These are phyloP conservation scores for Neodiprion pinetum DNA, from an alignment of 1,140 invertebrate species.

Conservation along the genomic window DNA sequence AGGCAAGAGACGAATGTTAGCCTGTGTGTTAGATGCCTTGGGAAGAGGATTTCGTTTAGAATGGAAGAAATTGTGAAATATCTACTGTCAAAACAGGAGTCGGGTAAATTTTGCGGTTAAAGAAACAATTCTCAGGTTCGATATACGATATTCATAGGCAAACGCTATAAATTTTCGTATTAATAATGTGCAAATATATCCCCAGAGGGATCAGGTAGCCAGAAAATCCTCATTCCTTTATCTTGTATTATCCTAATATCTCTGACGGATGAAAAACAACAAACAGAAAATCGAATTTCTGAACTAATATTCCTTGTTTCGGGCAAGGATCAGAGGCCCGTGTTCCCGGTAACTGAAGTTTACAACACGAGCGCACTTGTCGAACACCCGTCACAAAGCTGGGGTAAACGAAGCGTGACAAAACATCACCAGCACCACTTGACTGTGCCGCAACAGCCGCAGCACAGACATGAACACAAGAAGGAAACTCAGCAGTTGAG, in stretches of 20 bases:
- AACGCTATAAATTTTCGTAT: too few species aligned
- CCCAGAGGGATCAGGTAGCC: neutral
- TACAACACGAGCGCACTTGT: slow-evolving; percentile 66
- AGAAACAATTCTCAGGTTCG: neutral
- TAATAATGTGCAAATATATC: neutral
- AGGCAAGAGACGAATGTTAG: slow-evolving; percentile 12
- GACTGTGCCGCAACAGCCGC: slow-evolving; percentile 59
- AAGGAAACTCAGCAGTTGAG: slow-evolving; percentile 92
- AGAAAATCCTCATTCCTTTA: neutral
- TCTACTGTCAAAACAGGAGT: neutral
- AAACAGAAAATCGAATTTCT: neutral
- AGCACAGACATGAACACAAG: slow-evolving; percentile 68
- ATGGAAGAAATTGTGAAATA: neutral
- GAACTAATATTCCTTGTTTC: slow-evolving; percentile 49
- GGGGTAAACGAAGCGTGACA: slow-evolving; percentile 63
- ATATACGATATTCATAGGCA: too few species aligned
- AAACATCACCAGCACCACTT: slow-evolving; percentile 66
- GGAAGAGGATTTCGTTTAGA: slow-evolving; percentile 9
- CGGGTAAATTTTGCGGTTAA: slow-evolving; percentile 9
- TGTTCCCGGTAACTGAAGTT: slow-evolving; percentile 72
- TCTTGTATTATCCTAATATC: neutral
- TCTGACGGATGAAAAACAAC: neutral
- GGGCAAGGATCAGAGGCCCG: slow-evolving; percentile 68
- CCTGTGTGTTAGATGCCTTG: neutral
- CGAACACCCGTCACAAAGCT: slow-evolving; percentile 62